Evolutionary conservation across 2,888 invertebrate species (phyloP).

Genomic region (Trachelus iudaicus): DNA sequence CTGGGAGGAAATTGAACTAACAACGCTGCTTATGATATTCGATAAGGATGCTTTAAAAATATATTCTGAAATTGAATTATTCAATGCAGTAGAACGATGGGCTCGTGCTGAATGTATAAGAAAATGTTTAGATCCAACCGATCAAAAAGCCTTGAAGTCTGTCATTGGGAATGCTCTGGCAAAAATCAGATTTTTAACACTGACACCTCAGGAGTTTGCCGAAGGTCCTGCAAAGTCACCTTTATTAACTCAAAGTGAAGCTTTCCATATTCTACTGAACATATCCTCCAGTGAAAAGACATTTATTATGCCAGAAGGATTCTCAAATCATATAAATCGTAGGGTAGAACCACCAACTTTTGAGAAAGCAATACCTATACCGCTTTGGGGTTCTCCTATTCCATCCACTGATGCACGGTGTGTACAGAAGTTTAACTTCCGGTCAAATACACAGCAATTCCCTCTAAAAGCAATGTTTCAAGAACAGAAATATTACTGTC

Average conservation of each 20-base stretch:
- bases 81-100: conserved; percentile 79
- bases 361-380: background rate
- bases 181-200: conserved; percentile 83
- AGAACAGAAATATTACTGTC: conserved; percentile 74
- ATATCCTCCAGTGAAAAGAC: conserved; percentile 78
- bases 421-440: background rate
- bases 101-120: conserved; percentile 70
- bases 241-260: conserved; percentile 81
- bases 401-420: background rate
- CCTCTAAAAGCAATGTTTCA: conserved; percentile 9
- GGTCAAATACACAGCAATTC: background rate
- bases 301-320: conserved; percentile 79
- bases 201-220: conserved; percentile 85
- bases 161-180: conserved; percentile 73
- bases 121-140: conserved; percentile 62
- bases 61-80: conserved; percentile 81
- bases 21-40: conserved; percentile 79
- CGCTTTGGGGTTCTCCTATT: background rate
- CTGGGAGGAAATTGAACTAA: conserved; percentile 82
- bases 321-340: conserved; percentile 67
- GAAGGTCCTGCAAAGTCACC: conserved; percentile 82
- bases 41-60: conserved; percentile 80
- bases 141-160: conserved; percentile 50
- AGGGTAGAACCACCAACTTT: conserved; percentile 28
- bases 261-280: conserved; percentile 85